Conservation (phyloP, 2,113 vertebrate species). For the Apus apus region DNA sequence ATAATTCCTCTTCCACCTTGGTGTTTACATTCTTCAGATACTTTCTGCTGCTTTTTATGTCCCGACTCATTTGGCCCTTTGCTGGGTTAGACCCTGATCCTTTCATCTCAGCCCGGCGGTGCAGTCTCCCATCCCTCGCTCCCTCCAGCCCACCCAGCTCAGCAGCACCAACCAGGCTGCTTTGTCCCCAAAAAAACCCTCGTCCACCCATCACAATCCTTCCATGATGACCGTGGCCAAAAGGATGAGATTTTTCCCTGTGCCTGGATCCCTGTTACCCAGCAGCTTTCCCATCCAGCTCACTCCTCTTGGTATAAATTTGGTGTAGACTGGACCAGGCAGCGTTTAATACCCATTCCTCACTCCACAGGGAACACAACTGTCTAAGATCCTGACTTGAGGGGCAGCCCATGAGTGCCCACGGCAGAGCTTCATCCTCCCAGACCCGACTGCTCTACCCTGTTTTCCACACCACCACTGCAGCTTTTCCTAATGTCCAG, state of each 20-base stretch:
- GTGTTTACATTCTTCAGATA: constrained; percentile 70
- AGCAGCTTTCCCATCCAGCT: neutral
- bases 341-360: neutral
- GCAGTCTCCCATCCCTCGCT: neutral
- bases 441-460: neutral
- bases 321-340: neutral
- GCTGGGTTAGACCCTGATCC: neutral
- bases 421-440: neutral
- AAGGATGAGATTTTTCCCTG: neutral
- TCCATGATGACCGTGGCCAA: neutral
- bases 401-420: neutral
- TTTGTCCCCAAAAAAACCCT: neutral
- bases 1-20: constrained; percentile 69
- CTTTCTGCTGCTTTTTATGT: constrained; percentile 49
- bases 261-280: neutral
- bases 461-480: neutral
- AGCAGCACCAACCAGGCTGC: neutral
- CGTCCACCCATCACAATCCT: neutral
- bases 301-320: neutral
- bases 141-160: neutral
- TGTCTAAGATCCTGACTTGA: neutral
- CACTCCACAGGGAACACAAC: neutral
- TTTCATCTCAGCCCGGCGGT: neutral
- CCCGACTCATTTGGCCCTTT: constrained; percentile 38
- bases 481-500: neutral